Percentiles rank a stretch among this genome's conserved stretches.
These are phyloP conservation scores for Ganaspis sp. DNA, from an alignment of 1,140 invertebrate species.

Conservation along the genomic window DNA sequence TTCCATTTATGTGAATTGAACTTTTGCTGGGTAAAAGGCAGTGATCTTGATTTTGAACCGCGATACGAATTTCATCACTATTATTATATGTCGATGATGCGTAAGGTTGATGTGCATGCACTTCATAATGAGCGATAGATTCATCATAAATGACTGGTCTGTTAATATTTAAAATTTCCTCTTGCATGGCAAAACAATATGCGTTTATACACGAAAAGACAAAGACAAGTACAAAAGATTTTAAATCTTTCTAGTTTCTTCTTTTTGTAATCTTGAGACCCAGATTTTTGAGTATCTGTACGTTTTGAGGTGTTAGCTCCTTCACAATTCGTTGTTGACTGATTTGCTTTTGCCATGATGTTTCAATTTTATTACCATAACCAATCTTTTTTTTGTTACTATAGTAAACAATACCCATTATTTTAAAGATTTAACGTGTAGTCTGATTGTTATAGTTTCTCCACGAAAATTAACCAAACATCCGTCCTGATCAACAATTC, in stretches of 20 bases:
- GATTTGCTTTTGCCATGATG: background rate
- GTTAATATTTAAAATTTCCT: background rate
- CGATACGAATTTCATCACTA: no score
- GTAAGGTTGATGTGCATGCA: constrained; percentile 63
- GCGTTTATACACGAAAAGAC: background rate
- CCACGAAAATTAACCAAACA: constrained; percentile 54
- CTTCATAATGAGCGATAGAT: constrained; percentile 59
- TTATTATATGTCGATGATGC: constrained; percentile 38
- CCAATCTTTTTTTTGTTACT: constrained; percentile 19
- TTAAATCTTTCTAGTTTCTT: background rate
- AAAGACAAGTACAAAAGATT: background rate
- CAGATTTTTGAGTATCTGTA: background rate
- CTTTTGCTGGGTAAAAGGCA: constrained; percentile 39
- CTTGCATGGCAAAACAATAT: background rate
- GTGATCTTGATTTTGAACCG: no score
- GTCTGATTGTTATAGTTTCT: constrained; percentile 30
- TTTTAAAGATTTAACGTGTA: background rate
- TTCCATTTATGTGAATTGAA: constrained; percentile 62
- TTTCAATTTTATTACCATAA: constrained; percentile 35
- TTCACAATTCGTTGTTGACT: background rate
- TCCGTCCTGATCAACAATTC: constrained; percentile 56
- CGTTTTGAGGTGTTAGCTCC: constrained; percentile 32
- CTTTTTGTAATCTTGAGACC: background rate
- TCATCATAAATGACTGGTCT: constrained; percentile 43
- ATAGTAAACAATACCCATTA: background rate